Evolutionary conservation across 1,140 invertebrate species (phyloP), one percentile per base, ranked within the genome.

Genomic region (Philotrypesis tridentata): DNA sequence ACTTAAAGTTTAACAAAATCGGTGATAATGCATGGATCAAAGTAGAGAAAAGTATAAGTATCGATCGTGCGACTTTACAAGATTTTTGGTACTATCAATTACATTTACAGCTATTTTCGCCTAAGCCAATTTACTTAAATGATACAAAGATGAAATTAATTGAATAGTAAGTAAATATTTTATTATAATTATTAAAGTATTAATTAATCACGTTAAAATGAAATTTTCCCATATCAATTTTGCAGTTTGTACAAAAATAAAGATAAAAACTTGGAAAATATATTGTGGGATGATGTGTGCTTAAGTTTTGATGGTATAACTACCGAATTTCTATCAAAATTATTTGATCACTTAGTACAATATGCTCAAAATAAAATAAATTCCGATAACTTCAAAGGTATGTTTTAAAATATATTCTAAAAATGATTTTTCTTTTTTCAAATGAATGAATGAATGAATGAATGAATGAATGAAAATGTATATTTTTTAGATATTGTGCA

Each of bases 81-180:
- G 27, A 67, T 9, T 88, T 88, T 79, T 91, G 90, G 90, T 55
- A 78, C 12, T 2, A 73, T 27, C 86, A 86, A 33, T 84, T 91
- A n/a, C 90, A 91, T 72, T 25, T 89, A 68, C 90, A 91, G 73
- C 82, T 91, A 55, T 91, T 89, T 78, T 87, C 83, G 76, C 29
- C 84, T 37, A 33, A 79, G 40, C 83, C 84, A 14, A 86, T 91
- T 80, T 90, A 85, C 73, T 73, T 88, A 14, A 89, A 88, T 80
- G 86, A 90, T 29, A 83, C 90, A 29, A 91, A 88, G 80, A 87
- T 90, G 82, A 83, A 87, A 74, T 65, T 91, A 55, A 91, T 91
- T 68, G 86, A 91, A 83, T 86, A 87, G 89, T 90, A 84, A 88
- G 87, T 88, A 78, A 14, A 37, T 0, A 72, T 25, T 33, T 9